phyloP scores from a whole-genome alignment of 1,140 invertebrate genomes.

The Paralvinella palmiformis region DNA sequence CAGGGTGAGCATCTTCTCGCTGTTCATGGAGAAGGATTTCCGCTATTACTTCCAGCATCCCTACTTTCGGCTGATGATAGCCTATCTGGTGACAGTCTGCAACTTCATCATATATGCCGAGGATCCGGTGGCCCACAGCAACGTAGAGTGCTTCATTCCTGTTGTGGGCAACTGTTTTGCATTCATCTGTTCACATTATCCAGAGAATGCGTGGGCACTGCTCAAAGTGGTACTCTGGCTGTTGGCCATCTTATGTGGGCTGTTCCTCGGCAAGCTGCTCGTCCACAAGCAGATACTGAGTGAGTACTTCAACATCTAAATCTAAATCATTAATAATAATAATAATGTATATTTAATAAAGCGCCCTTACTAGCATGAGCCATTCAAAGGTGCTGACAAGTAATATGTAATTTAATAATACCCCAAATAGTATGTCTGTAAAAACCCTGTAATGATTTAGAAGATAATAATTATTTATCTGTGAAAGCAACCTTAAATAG shows the following conservation, averaged over 20 bases:
- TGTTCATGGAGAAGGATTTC: conserved; percentile 52
- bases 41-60: conserved; percentile 58
- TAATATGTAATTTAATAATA: no score
- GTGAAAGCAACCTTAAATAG: no score
- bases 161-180: conserved; percentile 57
- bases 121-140: conserved; percentile 57
- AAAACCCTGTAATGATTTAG: no score
- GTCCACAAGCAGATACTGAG: conserved; percentile 46
- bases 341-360: no score
- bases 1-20: conserved; percentile 35
- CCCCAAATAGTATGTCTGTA: no score
- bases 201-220: conserved; percentile 53
- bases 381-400: no score
- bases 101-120: conserved; percentile 59
- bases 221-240: conserved; percentile 56
- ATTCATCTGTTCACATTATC: conserved; percentile 55
- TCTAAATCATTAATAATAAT: no score
- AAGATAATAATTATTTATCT: no score
- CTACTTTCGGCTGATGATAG: conserved; percentile 53
- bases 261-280: conserved; percentile 54
- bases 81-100: conserved; percentile 56
- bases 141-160: conserved; percentile 54
- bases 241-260: conserved; percentile 51
- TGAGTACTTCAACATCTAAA: no score
- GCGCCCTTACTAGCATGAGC: no score